Evolutionary conservation across 2,888 invertebrate genomes (phyloP), one percentile per base, ranked within the genome.

Genomic region (Xestia ashworthii): DNA sequence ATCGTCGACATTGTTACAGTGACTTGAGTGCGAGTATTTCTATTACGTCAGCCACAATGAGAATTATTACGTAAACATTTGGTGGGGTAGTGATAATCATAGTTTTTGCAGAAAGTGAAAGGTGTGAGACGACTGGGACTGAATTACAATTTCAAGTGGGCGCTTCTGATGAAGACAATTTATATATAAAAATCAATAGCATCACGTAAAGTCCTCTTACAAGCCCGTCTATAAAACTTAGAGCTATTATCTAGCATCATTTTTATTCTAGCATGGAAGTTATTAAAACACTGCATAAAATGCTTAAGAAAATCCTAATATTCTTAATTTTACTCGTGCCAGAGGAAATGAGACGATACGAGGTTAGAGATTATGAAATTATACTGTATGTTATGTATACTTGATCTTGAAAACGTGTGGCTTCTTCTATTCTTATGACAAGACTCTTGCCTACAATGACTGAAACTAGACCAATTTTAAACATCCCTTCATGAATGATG

Each of bases 1-100:
- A 88, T 86, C 82, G 82, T 46, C 67, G 46, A 50, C 73, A 81
- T 84, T 84, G 80, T 83, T 71, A 78, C 70, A 74, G 71, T 60
- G 50, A 66, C 65, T 78, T 67, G 70, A 81, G 80, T 78, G 14
- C n/a, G 44, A 67, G 68, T 76, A 38, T 83, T 80, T 58, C 22
- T 80, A 66, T 87, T 87, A 88, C 81, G 83, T 78, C 78, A 82
- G 48, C 53, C 14, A 73, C 66, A 70, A 71, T 70, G 60, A 55
- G 68, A 66, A 58, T 75, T 65, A 69, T 79, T 87, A 75, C 67
- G 60, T 80, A 71, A 76, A 71, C 53, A 62, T 65, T 16, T n/a
- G 48, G 32, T 48, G 16, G 44, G 50, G 22, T 12, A 41, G 25
- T 50, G n/a, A 41, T 71, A n/a, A 67, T 68, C 48, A 48, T 62